Percentiles rank a stretch among this genome's conserved stretches.
Conservation (phyloP, 2,888 invertebrate species). For the Hipparchia semele region DNA sequence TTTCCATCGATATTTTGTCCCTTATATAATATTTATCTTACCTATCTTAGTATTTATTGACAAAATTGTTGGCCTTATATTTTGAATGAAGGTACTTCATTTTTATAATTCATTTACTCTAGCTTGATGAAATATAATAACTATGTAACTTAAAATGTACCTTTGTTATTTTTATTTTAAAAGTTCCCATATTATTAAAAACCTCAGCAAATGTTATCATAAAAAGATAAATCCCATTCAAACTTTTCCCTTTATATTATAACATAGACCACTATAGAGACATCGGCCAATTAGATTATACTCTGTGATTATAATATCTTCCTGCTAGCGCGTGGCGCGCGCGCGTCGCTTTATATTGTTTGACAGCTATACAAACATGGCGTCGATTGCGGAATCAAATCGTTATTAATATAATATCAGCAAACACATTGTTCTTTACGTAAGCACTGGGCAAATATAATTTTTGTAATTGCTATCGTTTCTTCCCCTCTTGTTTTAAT, state of each 20-base stretch:
- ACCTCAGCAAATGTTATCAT: constrained; percentile 43
- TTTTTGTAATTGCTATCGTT: constrained; percentile 72
- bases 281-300: constrained; percentile 63
- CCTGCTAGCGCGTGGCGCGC: constrained; percentile 67
- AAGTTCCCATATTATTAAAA: constrained; percentile 30
- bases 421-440: constrained; percentile 69
- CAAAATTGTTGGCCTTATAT: no score
- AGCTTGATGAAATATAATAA: neutral
- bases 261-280: constrained; percentile 43
- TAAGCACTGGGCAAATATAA: constrained; percentile 70
- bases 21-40: no score
- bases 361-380: constrained; percentile 79
- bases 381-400: constrained; percentile 72
- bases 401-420: constrained; percentile 75
- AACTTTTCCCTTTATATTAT: constrained; percentile 51
- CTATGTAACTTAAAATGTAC: neutral
- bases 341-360: constrained; percentile 58
- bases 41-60: neutral
- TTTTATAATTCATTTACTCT: neutral
- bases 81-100: no score
- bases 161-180: constrained; percentile 19
- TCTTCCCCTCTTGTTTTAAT: constrained; percentile 59
- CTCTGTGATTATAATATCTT: constrained; percentile 63
- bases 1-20: no score
- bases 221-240: constrained; percentile 37